Evolutionary conservation across 2,797 vertebrate genomes (phyloP).

Genomic region (Adelosebastes latens): DNA sequence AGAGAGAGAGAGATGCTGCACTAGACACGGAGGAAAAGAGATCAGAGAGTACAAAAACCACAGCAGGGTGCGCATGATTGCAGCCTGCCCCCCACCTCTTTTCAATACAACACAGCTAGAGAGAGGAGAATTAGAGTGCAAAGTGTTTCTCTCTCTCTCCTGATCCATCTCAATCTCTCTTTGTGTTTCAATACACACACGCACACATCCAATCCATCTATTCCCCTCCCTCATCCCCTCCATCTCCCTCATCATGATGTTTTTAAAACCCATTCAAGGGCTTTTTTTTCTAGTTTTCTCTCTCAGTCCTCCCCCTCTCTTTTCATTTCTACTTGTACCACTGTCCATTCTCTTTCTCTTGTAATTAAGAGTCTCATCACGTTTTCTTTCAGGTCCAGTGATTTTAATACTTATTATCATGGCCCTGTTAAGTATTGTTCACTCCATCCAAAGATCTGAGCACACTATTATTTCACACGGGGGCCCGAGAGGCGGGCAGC

Average conservation of each 20-base stretch:
- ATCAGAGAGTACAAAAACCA: slow-evolving; percentile 57
- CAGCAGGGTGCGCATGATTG: slow-evolving; percentile 68
- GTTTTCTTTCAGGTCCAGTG: slow-evolving; percentile 80
- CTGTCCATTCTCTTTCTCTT: background rate
- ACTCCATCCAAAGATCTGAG: slow-evolving; percentile 74
- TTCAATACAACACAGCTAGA: slow-evolving; percentile 60
- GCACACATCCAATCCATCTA: slow-evolving; percentile 22
- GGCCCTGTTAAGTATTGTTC: slow-evolving; percentile 83
- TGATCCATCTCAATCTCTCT: slow-evolving; percentile 56
- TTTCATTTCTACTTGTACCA: slow-evolving; percentile 23
- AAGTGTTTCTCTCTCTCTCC: slow-evolving; percentile 34
- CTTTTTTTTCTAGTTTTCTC: background rate
- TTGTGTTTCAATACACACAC: slow-evolving; percentile 21
- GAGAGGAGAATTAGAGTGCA: slow-evolving; percentile 59
- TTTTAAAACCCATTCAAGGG: slow-evolving; percentile 51
- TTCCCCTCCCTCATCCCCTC: slow-evolving; percentile 32
- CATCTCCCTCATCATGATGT: slow-evolving; percentile 40
- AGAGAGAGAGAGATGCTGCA: background rate
- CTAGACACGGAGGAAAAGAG: slow-evolving; percentile 27
- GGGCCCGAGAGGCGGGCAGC: slow-evolving; percentile 35
- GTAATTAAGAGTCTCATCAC: slow-evolving; percentile 77
- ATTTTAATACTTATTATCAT: slow-evolving; percentile 85
- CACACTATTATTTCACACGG: slow-evolving; percentile 71
- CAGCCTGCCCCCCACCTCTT: slow-evolving; percentile 43
- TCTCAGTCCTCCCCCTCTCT: background rate